phyloP scores from a whole-genome alignment of 2,888 invertebrate genomes.

The Diploptera punctata region DNA sequence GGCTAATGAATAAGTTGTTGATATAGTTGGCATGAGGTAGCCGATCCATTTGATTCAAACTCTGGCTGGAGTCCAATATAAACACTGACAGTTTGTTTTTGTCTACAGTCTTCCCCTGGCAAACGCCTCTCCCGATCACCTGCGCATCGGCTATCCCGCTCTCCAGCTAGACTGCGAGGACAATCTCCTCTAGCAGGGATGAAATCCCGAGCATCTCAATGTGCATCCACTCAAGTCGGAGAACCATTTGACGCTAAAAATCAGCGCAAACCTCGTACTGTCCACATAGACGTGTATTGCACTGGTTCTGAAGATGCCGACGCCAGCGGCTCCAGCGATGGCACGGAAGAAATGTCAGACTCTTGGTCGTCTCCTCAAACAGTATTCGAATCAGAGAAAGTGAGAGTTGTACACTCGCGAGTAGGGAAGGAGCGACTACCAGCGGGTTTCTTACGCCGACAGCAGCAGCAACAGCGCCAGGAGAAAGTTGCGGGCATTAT shows the following conservation, averaged over 20 bases:
- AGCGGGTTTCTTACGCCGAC: conserved; percentile 47
- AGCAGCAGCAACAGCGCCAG: not conserved
- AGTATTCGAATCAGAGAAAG: conserved; percentile 67
- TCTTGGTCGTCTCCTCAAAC: conserved; percentile 64
- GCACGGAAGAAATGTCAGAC: conserved; percentile 53
- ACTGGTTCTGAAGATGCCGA: conserved; percentile 65
- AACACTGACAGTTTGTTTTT: not conserved
- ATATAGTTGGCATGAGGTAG: too few relatives aligned
- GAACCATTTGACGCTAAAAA: conserved; percentile 29
- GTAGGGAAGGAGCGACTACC: conserved; percentile 58
- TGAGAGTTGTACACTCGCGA: conserved; percentile 65
- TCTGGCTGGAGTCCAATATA: not conserved
- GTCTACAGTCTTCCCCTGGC: conserved; percentile 21
- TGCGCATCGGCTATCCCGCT: conserved; percentile 46
- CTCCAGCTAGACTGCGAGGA: conserved; percentile 47
- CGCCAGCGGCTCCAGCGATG: conserved; percentile 49
- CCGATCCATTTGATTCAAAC: not conserved
- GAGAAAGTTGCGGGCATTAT: not conserved
- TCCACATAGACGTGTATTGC: conserved; percentile 78
- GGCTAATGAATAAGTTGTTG: too few relatives aligned
- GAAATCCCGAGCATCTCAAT: conserved; percentile 47
- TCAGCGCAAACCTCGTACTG: conserved; percentile 65
- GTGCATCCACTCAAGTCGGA: not conserved
- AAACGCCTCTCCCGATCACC: conserved; percentile 18
- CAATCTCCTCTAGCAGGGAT: conserved; percentile 48